Evolutionary conservation across 2,888 invertebrate genomes (phyloP), one percentile per base, ranked within the genome.

Genomic region (Keiferia lycopersicella): DNA sequence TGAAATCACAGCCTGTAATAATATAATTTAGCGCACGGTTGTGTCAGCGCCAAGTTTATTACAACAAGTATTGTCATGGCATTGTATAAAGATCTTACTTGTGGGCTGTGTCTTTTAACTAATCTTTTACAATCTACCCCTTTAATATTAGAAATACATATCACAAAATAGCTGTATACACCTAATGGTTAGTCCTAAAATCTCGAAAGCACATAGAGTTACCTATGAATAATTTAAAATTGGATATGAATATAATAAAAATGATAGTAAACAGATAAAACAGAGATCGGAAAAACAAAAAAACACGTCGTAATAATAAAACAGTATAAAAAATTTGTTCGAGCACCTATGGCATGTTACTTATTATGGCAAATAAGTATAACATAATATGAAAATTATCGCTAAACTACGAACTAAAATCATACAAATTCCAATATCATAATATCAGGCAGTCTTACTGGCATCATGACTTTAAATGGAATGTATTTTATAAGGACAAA

Each of bases 361-460:
- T 56, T 56, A 56, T 56, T 56, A 56, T 56, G 56, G 56, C 64
- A 62, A 64, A 66, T 63, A 66, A 66, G 64, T 64, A 60, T 10
- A 57, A 60, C 39, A 6, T 56, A 66, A 50, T 26, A 50, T 60
- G 53, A 50, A 64, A 30, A 41, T 51, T 53, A 64, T 45, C 14
- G 56, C 56, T 56, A 56, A 4, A n/a, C 1, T 30, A 56, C n/a
- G 12, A 56, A 12, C 26, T 53, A 53, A 26, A n/a, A 26, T 56
- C 56, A 56, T 56, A 16, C 14, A 34, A 7, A 61, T 61, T 39
- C 22, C 59, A 50, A 50, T 39, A 39, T 22, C 20, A 41, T 41
- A 20, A 53, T 53, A 53, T 58, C 20, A 59, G 57, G 61, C 69
- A 69, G 65, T 66, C 67, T 65, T 62, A 67, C 65, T 66, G 69